A percentile compares a stretch with the other conserved stretches of the same genome.
These are phyloP conservation scores for Leptopterna dolabrata DNA, from an alignment of 2,888 invertebrate species.

Conservation along the genomic window DNA sequence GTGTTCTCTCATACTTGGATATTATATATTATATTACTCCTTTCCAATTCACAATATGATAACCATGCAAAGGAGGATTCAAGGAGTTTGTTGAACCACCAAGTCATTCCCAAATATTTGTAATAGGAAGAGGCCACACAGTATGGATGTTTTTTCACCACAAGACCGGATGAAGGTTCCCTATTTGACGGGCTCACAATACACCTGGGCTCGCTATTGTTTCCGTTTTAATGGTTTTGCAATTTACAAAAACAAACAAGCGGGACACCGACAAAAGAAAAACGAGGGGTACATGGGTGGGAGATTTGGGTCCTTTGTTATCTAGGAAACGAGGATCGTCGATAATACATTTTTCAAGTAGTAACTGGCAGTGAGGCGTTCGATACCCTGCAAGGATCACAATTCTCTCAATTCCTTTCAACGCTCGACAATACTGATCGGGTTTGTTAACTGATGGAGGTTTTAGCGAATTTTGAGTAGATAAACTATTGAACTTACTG, in stretches of 20 bases:
- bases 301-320: constrained; percentile 29
- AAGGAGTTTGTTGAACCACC: neutral
- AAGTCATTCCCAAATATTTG: neutral
- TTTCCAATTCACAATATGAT: no score
- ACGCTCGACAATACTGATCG: no score
- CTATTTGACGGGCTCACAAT: constrained; percentile 30
- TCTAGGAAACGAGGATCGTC: neutral
- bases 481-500: no score
- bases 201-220: constrained; percentile 43
- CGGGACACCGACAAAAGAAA: constrained; percentile 16
- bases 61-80: no score
- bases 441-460: no score
- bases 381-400: neutral
- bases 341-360: constrained; percentile 23
- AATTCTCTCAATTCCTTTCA: neutral
- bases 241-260: constrained; percentile 51
- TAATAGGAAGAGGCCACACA: neutral
- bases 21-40: no score
- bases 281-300: constrained; percentile 1
- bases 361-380: neutral
- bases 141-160: neutral
- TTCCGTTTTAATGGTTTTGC: constrained; percentile 41
- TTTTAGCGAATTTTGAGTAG: no score
- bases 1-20: no score
- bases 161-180: constrained; percentile 1